A percentile compares a stretch with the other conserved stretches of the same genome.
Evolutionary conservation across 2,888 invertebrate species (phyloP).

Genomic region (Emmelina monodactyla): DNA sequence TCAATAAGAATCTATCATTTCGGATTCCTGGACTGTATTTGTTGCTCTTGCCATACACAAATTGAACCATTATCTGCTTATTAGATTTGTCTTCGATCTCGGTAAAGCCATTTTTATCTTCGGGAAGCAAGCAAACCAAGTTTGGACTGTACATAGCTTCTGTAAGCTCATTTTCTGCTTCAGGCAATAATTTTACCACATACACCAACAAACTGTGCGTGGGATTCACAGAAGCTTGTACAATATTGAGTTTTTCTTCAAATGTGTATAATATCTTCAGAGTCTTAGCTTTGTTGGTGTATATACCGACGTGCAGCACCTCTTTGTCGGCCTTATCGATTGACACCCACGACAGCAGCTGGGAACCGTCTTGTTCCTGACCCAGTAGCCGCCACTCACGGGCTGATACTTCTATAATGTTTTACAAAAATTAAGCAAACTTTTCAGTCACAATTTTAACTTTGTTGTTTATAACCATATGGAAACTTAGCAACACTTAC

Average conservation of each 20-base stretch:
- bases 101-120: slow-evolving; percentile 34
- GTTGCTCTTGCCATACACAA: slow-evolving; percentile 71
- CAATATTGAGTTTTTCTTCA: slow-evolving; percentile 69
- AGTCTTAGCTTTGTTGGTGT: slow-evolving; percentile 66
- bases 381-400: slow-evolving; percentile 83
- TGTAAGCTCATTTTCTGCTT: slow-evolving; percentile 28
- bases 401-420: slow-evolving; percentile 64
- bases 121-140: slow-evolving; percentile 65
- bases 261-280: slow-evolving; percentile 71
- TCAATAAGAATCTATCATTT: slow-evolving; percentile 73
- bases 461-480: background rate
- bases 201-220: slow-evolving; percentile 72
- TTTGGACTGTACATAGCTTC: slow-evolving; percentile 69
- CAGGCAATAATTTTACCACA: slow-evolving; percentile 66
- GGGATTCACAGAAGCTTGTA: slow-evolving; percentile 82
- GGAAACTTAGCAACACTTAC: slow-evolving; percentile 27
- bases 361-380: slow-evolving; percentile 79
- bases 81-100: slow-evolving; percentile 62
- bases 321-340: slow-evolving; percentile 28
- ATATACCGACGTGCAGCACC: slow-evolving; percentile 65
- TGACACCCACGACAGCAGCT: slow-evolving; percentile 74
- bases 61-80: slow-evolving; percentile 82
- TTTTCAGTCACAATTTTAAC: background rate
- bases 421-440: background rate
- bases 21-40: slow-evolving; percentile 56